Percentiles rank a stretch among this genome's conserved stretches.
Evolutionary conservation across 2,797 vertebrate species (phyloP).

Genomic region (Scolopax bukidnonensis): DNA sequence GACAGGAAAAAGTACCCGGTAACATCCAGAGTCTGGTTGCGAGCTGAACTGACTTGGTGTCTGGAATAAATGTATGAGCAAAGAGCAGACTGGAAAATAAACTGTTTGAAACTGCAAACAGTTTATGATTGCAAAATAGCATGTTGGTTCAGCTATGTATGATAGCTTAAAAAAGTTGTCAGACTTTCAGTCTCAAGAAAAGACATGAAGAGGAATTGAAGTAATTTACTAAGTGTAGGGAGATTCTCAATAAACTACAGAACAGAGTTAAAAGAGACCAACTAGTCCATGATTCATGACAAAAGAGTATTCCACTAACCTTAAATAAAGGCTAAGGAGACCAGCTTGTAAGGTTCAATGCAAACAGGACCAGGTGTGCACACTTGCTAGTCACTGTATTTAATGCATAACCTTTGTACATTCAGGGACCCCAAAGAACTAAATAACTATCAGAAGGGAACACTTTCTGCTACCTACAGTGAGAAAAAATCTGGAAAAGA

Average conservation of each 20-base stretch:
- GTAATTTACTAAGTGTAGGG: background rate
- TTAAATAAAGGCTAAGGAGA: background rate
- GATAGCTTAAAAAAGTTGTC: background rate
- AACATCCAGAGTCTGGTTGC: background rate
- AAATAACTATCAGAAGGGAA: background rate
- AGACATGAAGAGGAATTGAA: background rate
- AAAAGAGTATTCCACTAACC: background rate
- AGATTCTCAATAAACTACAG: background rate
- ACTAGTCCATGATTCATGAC: background rate
- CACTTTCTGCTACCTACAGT: background rate
- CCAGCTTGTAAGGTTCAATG: background rate
- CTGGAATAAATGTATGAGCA: background rate
- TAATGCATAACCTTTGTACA: background rate
- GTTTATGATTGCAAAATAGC: background rate
- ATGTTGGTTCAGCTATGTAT: background rate
- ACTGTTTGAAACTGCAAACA: background rate
- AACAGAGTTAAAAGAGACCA: background rate
- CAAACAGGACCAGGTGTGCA: background rate
- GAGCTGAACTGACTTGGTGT: background rate
- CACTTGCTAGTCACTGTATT: background rate
- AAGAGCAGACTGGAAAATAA: background rate
- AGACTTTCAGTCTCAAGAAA: background rate
- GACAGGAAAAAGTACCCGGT: background rate
- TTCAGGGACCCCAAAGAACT: background rate
- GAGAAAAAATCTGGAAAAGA: background rate